Conservation (phyloP, 2,113 vertebrate species). For the Eulemur rufifrons region DNA sequence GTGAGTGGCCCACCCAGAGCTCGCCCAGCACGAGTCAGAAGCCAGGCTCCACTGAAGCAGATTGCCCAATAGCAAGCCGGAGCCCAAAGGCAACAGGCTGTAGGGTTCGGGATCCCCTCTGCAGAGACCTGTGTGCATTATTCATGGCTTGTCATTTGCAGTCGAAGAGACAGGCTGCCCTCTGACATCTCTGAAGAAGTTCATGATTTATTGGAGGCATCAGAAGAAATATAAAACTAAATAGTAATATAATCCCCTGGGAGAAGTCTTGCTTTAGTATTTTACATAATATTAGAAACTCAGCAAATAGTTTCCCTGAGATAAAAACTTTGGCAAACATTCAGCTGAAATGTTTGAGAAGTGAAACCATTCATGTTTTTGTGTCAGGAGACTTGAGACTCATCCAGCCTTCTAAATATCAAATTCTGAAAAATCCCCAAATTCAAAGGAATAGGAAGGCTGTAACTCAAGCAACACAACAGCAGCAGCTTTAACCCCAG, state of each 20-base stretch:
- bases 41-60: neutral
- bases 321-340: slow-evolving; percentile 83
- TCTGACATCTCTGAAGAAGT: slow-evolving; percentile 80
- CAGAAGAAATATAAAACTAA: slow-evolving; percentile 82
- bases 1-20: neutral
- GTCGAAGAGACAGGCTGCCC: slow-evolving; percentile 71
- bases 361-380: slow-evolving; percentile 78
- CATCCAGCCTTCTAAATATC: slow-evolving; percentile 62
- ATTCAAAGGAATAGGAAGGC: slow-evolving; percentile 44
- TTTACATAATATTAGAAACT: slow-evolving; percentile 78
- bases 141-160: slow-evolving; percentile 81
- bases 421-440: slow-evolving; percentile 61
- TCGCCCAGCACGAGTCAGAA: neutral
- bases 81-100: neutral
- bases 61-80: neutral
- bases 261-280: slow-evolving; percentile 61
- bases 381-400: slow-evolving; percentile 69
- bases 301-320: slow-evolving; percentile 80
- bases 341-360: slow-evolving; percentile 76
- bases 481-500: neutral
- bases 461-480: neutral
- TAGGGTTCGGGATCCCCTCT: neutral
- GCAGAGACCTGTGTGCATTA: slow-evolving; percentile 68
- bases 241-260: slow-evolving; percentile 77
- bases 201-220: slow-evolving; percentile 80